phyloP scores from a whole-genome alignment of 2,113 vertebrate genomes.

The Cyprinus carpio region DNA sequence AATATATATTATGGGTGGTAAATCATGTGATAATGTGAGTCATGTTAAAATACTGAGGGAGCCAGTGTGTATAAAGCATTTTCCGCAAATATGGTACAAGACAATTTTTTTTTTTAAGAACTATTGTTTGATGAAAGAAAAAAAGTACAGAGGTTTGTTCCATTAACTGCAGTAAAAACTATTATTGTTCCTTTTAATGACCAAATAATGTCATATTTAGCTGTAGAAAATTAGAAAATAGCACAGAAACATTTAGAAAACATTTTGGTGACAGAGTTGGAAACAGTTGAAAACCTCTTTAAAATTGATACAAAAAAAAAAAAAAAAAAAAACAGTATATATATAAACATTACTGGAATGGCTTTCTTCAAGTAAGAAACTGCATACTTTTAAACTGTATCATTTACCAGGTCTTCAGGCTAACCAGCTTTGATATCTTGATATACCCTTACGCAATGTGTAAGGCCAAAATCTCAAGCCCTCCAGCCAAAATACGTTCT shows the following conservation, averaged over 20 bases:
- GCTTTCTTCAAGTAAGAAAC: background rate
- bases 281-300: background rate
- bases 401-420: background rate
- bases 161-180: background rate
- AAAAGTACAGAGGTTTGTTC: background rate
- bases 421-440: background rate
- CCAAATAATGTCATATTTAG: background rate
- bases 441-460: background rate
- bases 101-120: background rate
- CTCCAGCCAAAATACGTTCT: background rate
- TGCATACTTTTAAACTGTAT: background rate
- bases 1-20: conserved; percentile 57
- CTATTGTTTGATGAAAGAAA: background rate
- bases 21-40: conserved; percentile 53
- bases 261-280: background rate
- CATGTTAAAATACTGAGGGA: conserved; percentile 56
- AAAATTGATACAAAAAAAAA: background rate
- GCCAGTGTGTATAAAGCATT: background rate
- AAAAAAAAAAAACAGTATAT: background rate
- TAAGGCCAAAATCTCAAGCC: background rate
- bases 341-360: background rate
- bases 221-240: background rate
- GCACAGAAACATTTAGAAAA: background rate
- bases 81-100: background rate
- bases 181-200: background rate